A percentile compares a stretch with the other conserved stretches of the same genome.
These are phyloP conservation scores for Heteromormyrus szaboi DNA, from an alignment of 2,797 vertebrate genomes.

Conservation along the genomic window DNA sequence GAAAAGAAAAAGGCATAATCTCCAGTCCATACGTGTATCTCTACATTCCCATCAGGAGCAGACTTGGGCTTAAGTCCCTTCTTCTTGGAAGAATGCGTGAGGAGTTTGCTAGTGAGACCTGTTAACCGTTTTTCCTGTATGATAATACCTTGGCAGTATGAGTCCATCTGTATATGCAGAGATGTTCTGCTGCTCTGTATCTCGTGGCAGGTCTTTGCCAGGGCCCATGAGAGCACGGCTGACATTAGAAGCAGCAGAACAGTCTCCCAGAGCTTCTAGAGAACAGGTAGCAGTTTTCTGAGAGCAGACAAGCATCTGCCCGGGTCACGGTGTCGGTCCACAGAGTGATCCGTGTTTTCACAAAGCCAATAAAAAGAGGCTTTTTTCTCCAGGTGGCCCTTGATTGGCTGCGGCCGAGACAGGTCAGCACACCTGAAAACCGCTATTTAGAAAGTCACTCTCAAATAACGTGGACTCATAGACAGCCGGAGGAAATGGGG, in stretches of 20 bases:
- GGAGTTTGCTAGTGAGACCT: not conserved
- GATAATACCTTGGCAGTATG: not conserved
- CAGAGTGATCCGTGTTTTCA: not conserved
- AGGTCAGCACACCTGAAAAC: constrained; percentile 12
- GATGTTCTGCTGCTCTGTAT: not conserved
- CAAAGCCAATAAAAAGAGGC: not conserved
- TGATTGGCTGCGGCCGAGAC: constrained; percentile 4
- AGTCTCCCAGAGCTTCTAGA: not conserved
- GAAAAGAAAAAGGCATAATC: not conserved
- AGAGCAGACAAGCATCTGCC: not conserved
- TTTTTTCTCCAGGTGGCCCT: not conserved
- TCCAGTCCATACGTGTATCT: not conserved
- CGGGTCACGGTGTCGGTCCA: not conserved
- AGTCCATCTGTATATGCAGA: not conserved
- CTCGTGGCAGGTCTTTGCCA: not conserved
- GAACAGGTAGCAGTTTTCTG: not conserved
- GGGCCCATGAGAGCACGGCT: not conserved
- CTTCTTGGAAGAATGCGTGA: not conserved
- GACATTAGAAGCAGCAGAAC: not conserved
- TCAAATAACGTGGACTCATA: constrained; percentile 50
- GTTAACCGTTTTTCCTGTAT: not conserved
- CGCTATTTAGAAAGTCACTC: constrained; percentile 41
- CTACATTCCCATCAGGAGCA: not conserved
- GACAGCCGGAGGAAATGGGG: constrained; percentile 43
- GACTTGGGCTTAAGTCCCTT: not conserved